phyloP scores from a whole-genome alignment of 2,888 invertebrate species.

The Lithosia quadra region DNA sequence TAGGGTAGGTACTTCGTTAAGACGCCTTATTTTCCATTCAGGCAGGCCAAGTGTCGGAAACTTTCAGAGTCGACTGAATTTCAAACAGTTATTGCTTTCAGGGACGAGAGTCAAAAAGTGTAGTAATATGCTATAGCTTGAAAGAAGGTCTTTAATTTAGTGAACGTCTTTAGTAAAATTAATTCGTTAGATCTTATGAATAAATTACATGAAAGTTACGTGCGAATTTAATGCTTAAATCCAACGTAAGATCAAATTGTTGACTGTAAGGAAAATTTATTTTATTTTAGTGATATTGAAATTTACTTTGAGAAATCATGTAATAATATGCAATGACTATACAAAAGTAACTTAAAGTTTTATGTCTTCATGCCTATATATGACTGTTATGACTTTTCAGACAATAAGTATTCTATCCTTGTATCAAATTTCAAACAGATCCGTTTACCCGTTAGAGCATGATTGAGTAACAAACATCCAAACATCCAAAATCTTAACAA shows the following conservation, averaged over 20 bases:
- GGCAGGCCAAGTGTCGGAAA: slow-evolving; percentile 45
- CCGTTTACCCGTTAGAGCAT: no score
- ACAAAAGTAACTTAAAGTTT: not conserved
- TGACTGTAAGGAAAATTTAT: not conserved
- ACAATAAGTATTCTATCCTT: no score
- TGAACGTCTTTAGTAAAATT: not conserved
- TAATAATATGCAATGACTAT: not conserved
- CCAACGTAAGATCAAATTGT: not conserved
- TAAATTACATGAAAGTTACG: not conserved
- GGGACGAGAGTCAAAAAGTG: slow-evolving; percentile 16
- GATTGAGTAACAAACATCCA: no score
- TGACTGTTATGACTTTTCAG: no score
- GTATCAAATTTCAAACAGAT: no score
- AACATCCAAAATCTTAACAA: no score
- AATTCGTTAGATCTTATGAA: not conserved
- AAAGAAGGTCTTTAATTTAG: slow-evolving; percentile 3
- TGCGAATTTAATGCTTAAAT: not conserved
- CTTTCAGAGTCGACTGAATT: slow-evolving; percentile 53
- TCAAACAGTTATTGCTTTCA: slow-evolving; percentile 46
- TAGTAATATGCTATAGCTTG: slow-evolving; percentile 12
- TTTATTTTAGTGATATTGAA: not conserved
- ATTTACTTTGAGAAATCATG: not conserved
- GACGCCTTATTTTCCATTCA: slow-evolving; percentile 51
- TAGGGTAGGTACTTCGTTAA: slow-evolving; percentile 46
- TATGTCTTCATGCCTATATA: no score